Conservation (phyloP, 2,113 vertebrate genomes). For the Pterocles gutturalis region DNA sequence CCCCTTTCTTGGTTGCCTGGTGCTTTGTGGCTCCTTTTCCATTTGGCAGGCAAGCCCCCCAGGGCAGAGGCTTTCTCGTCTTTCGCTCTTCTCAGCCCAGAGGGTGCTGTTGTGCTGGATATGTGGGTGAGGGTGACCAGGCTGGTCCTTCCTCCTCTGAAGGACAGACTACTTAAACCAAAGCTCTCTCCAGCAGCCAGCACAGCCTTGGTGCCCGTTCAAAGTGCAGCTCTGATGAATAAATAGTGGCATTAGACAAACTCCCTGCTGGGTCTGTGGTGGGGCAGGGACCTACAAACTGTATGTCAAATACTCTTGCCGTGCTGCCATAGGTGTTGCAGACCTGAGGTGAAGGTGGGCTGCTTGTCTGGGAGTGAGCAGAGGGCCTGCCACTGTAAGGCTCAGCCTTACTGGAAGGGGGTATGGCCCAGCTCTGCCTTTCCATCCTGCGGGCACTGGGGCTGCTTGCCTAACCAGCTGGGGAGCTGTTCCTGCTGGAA, state of each 20-base stretch:
- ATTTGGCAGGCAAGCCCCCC: neutral
- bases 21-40: neutral
- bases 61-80: neutral
- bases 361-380: neutral
- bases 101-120: accelerated
- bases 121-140: neutral
- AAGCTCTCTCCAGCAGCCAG: neutral
- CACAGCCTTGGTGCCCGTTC: neutral
- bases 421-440: neutral
- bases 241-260: neutral
- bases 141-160: neutral
- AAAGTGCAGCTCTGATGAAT: neutral
- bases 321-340: neutral
- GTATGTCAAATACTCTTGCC: neutral
- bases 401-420: neutral
- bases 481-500: neutral
- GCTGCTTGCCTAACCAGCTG: neutral
- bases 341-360: neutral
- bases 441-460: neutral
- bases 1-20: neutral
- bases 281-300: neutral
- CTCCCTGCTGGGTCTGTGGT: neutral
- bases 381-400: neutral
- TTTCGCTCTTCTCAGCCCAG: neutral
- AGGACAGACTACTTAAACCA: neutral